Base-by-base conservation (phyloP, 2,888 invertebrate genomes). In the Lobophora halterata region DNA sequence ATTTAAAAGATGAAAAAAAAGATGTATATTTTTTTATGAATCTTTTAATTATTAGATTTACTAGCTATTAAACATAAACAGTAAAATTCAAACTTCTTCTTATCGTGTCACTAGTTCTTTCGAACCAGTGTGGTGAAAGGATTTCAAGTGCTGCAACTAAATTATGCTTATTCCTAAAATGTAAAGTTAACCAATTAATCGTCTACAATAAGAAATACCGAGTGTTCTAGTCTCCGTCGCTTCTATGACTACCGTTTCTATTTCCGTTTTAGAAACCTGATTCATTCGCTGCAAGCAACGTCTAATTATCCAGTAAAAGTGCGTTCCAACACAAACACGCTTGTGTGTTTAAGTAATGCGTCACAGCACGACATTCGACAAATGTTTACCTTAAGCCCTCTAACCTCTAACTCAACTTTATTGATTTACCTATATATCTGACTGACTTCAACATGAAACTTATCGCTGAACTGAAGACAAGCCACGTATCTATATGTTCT, bases 301-400 rank as follows among this genome's bases (percentile, higher is more conserved):
- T 50, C 38, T 48, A 51, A 49, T 52, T 46, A 55, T 39, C 41
- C 35, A 48, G 53, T 51, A 52, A 54, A 49, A 58, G 49, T 48
- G 43, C 41, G 53, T 49, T 57, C 50, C 47, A 50, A 50, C 39
- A 34, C 35, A 38, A 49, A 52, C 47, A 44, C 33, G 32, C 48
- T 46, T 59, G 53, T 61, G 19, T 52, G 48, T 45, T 40, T 46
- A 34, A 47, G 46, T 51, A 53, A 66, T 65, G 57, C 64, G 64
- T 67, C 65, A 63, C 57, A 32, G 43, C 52, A 49, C 49, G 62
- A 59, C 61, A 52, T 55, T 60, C 31, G 21, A 42, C 64, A 68
- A 76, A 78, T 71, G 68, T 76, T 76, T 71, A 59, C 50, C 34
- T 57, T 44, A 45, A 57, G 47, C 49, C n/a, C n/a, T n/a, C n/a